Evolutionary conservation across 2,113 vertebrate species (phyloP), one percentile per base, ranked within the genome.

Genomic region (Megaceryle torquata): DNA sequence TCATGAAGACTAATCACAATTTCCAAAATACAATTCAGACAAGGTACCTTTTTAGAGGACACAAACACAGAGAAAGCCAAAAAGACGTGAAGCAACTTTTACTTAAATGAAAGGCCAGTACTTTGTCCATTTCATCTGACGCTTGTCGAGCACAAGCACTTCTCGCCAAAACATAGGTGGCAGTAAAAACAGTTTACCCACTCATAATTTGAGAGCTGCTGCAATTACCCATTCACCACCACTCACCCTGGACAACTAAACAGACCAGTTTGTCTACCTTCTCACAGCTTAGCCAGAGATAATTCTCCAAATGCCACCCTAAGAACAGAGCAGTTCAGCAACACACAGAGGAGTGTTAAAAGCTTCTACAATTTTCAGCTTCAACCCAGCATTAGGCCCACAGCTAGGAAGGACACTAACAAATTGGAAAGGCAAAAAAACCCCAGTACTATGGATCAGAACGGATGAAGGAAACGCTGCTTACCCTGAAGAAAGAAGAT

Each of bases 401-500:
- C 54, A 88, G 64, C 79, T 91, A 92, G 57, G 60, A 91, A 88
- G 64, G 50, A 59, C 61, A 93, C 91, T 80, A 94, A 54, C 76
- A 96, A 91, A 94, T 13, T 51, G 33, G 88, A 95, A 95, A 94
- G 70, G 69, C 53, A 96, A 92, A 91, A 33, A 13, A 25, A 25
- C 12, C 50, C 22, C 91, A 91, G 29, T 81, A 93, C 91, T 94
- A 82, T 0, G 16, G 86, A 95, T 80, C 95, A 97, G 91, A 97
- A 97, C 0, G 29, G 94, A 88, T 86, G 95, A 97, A 97, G 93
- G 96, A 97, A 97, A 96, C 18, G 3, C 96, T 93, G 97, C 97
- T 97, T 97, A 97, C 97, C 96, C 97, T 97, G 95, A 96, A 97
- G 96, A 97, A 97, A 97, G 93, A 97, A 96, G 96, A 95, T 97